A percentile compares a stretch with the other conserved stretches of the same genome.
These are phyloP conservation scores for Chouioia cunea DNA, from an alignment of 2,888 invertebrate species.

Conservation along the genomic window DNA sequence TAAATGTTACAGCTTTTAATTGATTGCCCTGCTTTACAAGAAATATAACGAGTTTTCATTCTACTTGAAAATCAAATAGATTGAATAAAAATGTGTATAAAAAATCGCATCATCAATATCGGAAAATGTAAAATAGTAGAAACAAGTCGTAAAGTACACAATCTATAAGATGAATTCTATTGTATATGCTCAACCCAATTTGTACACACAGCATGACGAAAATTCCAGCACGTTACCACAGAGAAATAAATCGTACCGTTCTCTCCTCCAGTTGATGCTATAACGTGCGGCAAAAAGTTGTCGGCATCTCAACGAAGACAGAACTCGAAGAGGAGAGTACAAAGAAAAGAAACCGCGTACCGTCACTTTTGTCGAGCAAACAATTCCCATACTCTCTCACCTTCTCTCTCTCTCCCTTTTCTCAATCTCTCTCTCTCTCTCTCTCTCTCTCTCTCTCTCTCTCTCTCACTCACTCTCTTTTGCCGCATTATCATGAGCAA, in stretches of 20 bases:
- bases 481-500: conserved; percentile 64
- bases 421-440: conserved; percentile 40
- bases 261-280: conserved; percentile 3
- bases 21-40: too few relatives aligned
- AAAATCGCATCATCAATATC: too few relatives aligned
- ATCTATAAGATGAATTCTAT: too few relatives aligned
- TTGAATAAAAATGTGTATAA: too few relatives aligned
- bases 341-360: conserved; percentile 12
- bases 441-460: conserved; percentile 5
- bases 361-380: conserved; percentile 52
- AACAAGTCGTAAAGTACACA: too few relatives aligned
- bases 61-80: too few relatives aligned
- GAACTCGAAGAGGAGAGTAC: conserved; percentile 4
- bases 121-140: too few relatives aligned
- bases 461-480: conserved; percentile 50
- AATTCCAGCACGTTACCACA: conserved; percentile 13
- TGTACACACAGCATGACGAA: too few relatives aligned
- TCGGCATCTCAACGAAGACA: background rate
- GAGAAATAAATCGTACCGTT: conserved; percentile 36
- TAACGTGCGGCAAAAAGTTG: conserved; percentile 6
- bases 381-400: conserved; percentile 50
- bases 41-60: too few relatives aligned
- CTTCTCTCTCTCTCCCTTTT: conserved; percentile 52
- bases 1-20: too few relatives aligned
- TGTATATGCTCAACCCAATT: too few relatives aligned